Evolutionary conservation across 1,140 invertebrate species (phyloP).

Genomic region (Bombus polaris): DNA sequence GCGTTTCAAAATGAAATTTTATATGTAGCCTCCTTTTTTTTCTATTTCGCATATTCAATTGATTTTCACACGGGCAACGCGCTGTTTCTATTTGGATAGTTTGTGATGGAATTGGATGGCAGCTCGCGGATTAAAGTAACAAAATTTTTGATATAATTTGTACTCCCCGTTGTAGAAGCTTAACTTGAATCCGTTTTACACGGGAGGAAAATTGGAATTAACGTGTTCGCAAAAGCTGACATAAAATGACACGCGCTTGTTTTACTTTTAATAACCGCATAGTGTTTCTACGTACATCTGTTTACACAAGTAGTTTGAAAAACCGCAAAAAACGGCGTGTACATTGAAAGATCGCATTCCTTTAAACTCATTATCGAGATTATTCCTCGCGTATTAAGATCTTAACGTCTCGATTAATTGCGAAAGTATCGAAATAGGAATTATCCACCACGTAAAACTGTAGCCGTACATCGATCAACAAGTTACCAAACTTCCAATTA

Average conservation of each 20-base stretch:
- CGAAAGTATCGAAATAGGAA: too few species aligned
- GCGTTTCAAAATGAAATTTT: not conserved
- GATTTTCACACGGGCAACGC: not conserved
- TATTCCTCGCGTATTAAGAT: too few species aligned
- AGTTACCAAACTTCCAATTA: too few species aligned
- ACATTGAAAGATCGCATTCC: too few species aligned
- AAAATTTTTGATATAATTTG: not conserved
- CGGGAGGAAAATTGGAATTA: not conserved
- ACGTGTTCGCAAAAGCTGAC: not conserved
- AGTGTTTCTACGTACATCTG: too few species aligned
- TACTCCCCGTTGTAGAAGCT: not conserved
- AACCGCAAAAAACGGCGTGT: too few species aligned
- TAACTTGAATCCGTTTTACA: not conserved
- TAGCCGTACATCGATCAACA: too few species aligned
- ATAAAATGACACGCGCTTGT: not conserved
- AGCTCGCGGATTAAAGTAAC: not conserved
- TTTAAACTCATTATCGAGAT: too few species aligned
- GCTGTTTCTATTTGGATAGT: not conserved
- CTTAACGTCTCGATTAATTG: too few species aligned
- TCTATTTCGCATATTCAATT: not conserved
- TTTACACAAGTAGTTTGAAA: too few species aligned
- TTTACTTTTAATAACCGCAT: too few species aligned
- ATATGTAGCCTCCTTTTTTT: not conserved
- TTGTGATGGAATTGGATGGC: not conserved
- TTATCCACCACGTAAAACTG: too few species aligned